Conservation (phyloP, 2,888 invertebrate species). For the Strigamia crassipes region DNA sequence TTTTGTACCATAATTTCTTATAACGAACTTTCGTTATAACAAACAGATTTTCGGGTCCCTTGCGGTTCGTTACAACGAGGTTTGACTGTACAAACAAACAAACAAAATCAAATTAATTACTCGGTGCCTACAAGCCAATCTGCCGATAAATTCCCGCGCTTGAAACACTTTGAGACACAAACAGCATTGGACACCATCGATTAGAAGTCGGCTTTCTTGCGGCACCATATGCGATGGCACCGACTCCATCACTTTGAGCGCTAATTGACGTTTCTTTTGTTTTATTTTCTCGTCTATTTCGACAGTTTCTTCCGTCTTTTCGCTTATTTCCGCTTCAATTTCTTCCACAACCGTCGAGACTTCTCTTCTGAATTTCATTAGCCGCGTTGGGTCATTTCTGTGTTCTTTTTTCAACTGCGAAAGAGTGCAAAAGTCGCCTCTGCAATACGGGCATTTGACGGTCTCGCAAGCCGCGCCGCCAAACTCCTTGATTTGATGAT, state of each 20-base stretch:
- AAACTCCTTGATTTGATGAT: conserved; percentile 38
- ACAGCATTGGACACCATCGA: background rate
- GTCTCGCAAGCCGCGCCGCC: background rate
- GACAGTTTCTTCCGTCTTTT: background rate
- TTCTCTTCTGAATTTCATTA: background rate
- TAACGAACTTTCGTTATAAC: no score
- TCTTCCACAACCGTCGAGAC: background rate
- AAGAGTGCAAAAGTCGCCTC: conserved; percentile 36
- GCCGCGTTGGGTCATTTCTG: conserved; percentile 38
- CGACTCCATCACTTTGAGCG: background rate
- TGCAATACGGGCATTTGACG: conserved; percentile 43
- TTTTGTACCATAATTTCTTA: no score
- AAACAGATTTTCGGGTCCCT: no score
- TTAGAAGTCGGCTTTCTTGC: background rate
- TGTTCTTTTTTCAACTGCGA: conserved; percentile 27
- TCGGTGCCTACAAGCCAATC: conserved; percentile 14
- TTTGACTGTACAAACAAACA: no score
- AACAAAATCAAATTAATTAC: background rate
- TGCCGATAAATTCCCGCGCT: background rate
- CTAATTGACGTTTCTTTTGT: background rate
- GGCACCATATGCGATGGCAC: background rate
- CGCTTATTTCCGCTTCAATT: background rate
- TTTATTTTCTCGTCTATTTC: background rate
- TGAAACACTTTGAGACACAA: background rate
- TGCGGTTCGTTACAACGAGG: no score